A percentile compares a stretch with the other conserved stretches of the same genome.
phyloP scores from a whole-genome alignment of 1,140 invertebrate genomes.

The Vollenhovia emeryi region DNA sequence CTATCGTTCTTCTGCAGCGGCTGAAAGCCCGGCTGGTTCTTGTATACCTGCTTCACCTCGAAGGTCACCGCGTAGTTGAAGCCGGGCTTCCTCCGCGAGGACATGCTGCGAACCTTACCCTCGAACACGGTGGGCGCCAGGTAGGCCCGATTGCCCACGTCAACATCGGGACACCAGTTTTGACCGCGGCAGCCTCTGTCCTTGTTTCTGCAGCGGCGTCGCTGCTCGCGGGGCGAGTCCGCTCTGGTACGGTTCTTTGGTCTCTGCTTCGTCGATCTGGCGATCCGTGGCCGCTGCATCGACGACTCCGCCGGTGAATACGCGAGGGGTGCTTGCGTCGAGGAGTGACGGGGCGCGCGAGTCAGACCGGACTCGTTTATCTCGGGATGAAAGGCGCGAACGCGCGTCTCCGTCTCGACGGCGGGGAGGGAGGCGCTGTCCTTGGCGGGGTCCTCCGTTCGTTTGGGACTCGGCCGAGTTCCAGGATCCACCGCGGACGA shows the following conservation, averaged over 20 bases:
- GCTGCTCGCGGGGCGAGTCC: conserved; percentile 80
- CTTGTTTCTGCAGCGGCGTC: conserved; percentile 79
- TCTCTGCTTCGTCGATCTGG: conserved; percentile 74
- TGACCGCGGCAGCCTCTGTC: conserved; percentile 75
- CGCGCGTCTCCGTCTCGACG: background rate
- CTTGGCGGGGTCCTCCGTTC: background rate
- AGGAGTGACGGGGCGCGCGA: conserved; percentile 66
- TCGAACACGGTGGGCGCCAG: conserved; percentile 88
- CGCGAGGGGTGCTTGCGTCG: conserved; percentile 59
- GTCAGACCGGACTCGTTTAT: conserved; percentile 53
- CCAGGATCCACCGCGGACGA: background rate
- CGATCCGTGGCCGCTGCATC: conserved; percentile 65
- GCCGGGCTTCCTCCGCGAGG: conserved; percentile 84
- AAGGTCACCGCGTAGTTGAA: conserved; percentile 89
- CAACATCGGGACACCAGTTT: conserved; percentile 87
- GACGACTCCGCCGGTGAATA: conserved; percentile 52
- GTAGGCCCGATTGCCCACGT: conserved; percentile 87
- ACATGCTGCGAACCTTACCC: conserved; percentile 88
- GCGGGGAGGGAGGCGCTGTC: background rate
- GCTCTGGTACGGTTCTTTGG: conserved; percentile 76
- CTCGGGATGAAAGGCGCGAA: conserved; percentile 32
- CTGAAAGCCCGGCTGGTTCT: conserved; percentile 86
- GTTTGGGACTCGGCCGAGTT: background rate
- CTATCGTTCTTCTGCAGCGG: conserved; percentile 85
- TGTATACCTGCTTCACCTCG: conserved; percentile 88